Evolutionary conservation across 2,888 invertebrate species (phyloP).

Genomic region (Balanococcus diminutus): DNA sequence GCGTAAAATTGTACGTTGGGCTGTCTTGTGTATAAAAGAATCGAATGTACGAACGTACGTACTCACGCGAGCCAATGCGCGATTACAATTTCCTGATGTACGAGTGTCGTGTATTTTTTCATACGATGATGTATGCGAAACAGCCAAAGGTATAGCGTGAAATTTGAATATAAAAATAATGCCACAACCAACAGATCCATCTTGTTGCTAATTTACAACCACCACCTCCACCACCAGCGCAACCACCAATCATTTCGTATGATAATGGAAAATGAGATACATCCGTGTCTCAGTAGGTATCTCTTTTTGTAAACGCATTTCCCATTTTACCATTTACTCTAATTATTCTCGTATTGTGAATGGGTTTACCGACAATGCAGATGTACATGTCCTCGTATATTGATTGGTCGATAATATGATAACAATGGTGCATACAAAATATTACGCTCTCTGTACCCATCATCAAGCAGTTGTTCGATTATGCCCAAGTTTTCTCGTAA

Average conservation of each 20-base stretch:
- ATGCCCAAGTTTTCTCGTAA: not conserved
- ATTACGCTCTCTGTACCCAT: not conserved
- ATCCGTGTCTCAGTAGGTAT: not conserved
- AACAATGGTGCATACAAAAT: not conserved
- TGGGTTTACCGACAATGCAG: not conserved
- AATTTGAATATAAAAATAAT: slow-evolving; percentile 7
- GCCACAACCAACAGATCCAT: not conserved
- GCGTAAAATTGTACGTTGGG: not conserved
- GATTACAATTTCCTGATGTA: not conserved
- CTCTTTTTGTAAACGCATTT: not conserved
- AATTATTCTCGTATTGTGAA: not conserved
- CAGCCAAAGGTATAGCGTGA: not conserved
- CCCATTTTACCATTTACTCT: not conserved
- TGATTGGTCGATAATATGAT: not conserved
- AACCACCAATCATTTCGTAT: not conserved
- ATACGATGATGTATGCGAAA: not conserved
- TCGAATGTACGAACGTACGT: not conserved
- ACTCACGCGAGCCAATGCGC: not conserved
- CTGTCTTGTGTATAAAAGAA: not conserved
- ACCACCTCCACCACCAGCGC: no score
- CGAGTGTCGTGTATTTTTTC: not conserved
- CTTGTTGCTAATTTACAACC: not conserved
- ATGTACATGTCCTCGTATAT: not conserved
- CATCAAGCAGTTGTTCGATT: not conserved
- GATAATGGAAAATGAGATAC: not conserved